phyloP scores from a whole-genome alignment of 2,113 vertebrate genomes.

The Laticauda colubrina region DNA sequence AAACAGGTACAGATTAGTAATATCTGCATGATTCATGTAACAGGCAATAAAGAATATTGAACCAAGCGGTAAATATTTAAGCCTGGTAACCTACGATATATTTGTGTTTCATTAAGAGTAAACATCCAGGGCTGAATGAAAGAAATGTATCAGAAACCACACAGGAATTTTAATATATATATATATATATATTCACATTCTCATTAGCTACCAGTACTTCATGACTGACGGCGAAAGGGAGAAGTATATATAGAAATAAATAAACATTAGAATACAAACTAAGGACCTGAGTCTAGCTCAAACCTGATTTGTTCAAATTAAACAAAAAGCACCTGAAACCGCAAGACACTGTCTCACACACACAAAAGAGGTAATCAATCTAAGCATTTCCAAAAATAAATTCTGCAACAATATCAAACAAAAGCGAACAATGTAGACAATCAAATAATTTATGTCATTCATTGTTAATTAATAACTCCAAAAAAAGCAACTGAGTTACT shows the following conservation, averaged over 20 bases:
- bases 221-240: too few species aligned
- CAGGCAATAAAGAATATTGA: not conserved
- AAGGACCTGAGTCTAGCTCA: not conserved
- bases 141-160: not conserved
- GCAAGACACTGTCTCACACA: not conserved
- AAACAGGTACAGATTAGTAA: not conserved
- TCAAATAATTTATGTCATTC: not conserved
- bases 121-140: not conserved
- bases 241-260: not conserved
- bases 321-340: not conserved
- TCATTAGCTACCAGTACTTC: not conserved
- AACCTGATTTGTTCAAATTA: not conserved
- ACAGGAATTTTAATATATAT: not conserved
- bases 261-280: not conserved
- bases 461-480: not conserved
- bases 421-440: not conserved
- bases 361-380: not conserved
- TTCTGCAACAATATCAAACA: not conserved
- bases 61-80: not conserved
- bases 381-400: not conserved
- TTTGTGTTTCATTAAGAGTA: not conserved
- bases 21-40: not conserved
- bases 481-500: not conserved
- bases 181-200: not conserved
- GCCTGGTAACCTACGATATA: not conserved